Evolutionary conservation across 2,797 vertebrate genomes (phyloP).

Genomic region (Xenentodon cancila): DNA sequence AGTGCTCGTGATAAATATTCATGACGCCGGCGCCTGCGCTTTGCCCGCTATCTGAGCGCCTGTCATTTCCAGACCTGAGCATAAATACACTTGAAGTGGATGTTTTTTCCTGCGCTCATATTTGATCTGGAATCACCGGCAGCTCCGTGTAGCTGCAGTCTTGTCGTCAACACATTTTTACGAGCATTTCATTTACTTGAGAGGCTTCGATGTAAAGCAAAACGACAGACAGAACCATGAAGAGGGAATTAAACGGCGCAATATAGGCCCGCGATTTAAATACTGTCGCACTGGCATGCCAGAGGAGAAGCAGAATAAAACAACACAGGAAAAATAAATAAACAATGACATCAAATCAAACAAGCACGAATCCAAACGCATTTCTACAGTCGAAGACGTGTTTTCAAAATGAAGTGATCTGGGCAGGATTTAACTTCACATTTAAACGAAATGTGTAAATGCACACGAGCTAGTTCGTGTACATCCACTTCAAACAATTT

Average conservation of each 20-base stretch:
- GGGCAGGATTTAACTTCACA: conserved; percentile 14
- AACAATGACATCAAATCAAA: conserved; percentile 24
- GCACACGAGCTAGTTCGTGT: conserved; percentile 42
- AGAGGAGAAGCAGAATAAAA: conserved; percentile 32
- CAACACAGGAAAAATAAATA: background rate
- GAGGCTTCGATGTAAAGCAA: conserved; percentile 45
- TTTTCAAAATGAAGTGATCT: conserved; percentile 23
- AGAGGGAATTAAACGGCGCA: conserved; percentile 40
- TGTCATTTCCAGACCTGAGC: conserved; percentile 65
- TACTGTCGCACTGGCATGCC: conserved; percentile 16
- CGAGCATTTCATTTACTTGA: conserved; percentile 48
- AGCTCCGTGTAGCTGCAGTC: conserved; percentile 32
- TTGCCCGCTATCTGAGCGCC: conserved; percentile 51
- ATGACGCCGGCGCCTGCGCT: conserved; percentile 68
- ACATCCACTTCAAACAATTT: conserved; percentile 59
- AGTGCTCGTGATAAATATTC: conserved; percentile 76
- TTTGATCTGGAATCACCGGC: conserved; percentile 58
- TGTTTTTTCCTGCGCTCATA: conserved; percentile 42
- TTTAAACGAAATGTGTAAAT: conserved; percentile 46
- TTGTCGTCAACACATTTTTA: conserved; percentile 51
- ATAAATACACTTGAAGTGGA: conserved; percentile 74
- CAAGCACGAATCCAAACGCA: conserved; percentile 18
- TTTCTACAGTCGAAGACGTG: background rate
- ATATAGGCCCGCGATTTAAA: conserved; percentile 19
- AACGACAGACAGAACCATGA: conserved; percentile 22